Evolutionary conservation across 2,113 vertebrate genomes (phyloP).

Genomic region (Psittacula cyanocephala): DNA sequence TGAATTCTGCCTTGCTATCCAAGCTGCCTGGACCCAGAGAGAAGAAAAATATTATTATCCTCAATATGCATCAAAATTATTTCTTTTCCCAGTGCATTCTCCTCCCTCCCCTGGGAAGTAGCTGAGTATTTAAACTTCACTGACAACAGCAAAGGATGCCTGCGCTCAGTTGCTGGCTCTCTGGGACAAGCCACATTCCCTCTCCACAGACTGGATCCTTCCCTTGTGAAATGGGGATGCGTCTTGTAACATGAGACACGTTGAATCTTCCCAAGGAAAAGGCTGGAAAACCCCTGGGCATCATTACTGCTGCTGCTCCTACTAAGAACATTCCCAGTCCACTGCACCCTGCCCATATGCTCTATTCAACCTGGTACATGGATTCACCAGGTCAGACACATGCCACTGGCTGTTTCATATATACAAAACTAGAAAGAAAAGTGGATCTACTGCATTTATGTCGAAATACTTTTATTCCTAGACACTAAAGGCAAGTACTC

Average conservation of each 20-base stretch:
- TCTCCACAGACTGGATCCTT: neutral
- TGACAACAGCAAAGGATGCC: neutral
- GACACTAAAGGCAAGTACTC: neutral
- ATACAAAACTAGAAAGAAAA: neutral
- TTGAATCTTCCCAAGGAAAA: neutral
- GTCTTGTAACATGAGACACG: neutral
- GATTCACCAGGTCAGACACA: neutral
- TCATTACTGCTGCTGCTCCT: neutral
- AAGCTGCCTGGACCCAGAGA: neutral
- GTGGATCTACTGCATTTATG: neutral
- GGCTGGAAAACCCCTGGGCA: neutral
- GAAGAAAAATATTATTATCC: neutral
- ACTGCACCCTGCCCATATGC: neutral
- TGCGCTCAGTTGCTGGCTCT: neutral
- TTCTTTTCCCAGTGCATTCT: neutral
- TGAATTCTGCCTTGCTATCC: neutral
- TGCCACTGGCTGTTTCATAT: neutral
- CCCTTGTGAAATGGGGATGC: neutral
- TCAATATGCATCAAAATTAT: neutral
- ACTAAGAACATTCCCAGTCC: neutral
- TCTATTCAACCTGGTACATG: fast-evolving
- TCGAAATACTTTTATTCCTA: neutral
- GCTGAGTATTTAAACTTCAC: neutral
- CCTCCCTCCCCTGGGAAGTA: neutral
- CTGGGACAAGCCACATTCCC: neutral